Conservation (phyloP, 2,113 vertebrate species). For the Paedocypris sp. region DNA sequence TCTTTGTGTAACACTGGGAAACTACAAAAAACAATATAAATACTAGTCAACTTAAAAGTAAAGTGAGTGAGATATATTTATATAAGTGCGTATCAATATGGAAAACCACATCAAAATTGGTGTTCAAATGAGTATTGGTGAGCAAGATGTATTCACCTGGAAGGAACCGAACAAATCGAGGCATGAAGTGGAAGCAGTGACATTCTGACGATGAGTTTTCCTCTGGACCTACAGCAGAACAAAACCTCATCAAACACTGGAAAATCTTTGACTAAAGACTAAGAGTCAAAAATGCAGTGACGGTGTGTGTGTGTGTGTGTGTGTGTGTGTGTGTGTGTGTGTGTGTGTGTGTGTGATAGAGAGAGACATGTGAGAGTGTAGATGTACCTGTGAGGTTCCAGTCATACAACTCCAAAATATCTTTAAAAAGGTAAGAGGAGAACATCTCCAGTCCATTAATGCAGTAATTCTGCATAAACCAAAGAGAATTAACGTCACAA, state of each 20-base stretch:
- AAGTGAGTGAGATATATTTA: too few species aligned
- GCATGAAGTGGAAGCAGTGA: slow-evolving; percentile 94
- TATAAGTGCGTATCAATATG: too few species aligned
- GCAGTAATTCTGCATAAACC: slow-evolving; percentile 80
- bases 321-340: background rate
- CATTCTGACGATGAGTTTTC: slow-evolving; percentile 65
- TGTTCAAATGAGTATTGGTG: too few species aligned
- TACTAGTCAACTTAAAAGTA: too few species aligned
- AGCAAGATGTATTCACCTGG: slow-evolving; percentile 67
- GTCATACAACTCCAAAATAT: slow-evolving; percentile 93
- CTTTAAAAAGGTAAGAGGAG: slow-evolving; percentile 83
- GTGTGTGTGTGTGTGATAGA: background rate
- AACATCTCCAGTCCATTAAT: slow-evolving; percentile 89
- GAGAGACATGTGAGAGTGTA: too few species aligned
- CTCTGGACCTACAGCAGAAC: slow-evolving; percentile 67
- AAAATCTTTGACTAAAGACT: background rate
- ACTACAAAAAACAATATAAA: too few species aligned
- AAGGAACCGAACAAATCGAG: slow-evolving; percentile 90
- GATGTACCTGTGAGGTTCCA: slow-evolving; percentile 97
- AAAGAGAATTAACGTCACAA: too few species aligned
- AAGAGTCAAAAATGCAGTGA: too few species aligned
- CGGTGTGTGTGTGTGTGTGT: background rate
- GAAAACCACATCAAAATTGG: too few species aligned
- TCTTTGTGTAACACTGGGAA: too few species aligned
- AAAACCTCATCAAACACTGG: background rate